Base-by-base conservation (phyloP, 2,888 invertebrate genomes). In the Mythimna lalbum region DNA sequence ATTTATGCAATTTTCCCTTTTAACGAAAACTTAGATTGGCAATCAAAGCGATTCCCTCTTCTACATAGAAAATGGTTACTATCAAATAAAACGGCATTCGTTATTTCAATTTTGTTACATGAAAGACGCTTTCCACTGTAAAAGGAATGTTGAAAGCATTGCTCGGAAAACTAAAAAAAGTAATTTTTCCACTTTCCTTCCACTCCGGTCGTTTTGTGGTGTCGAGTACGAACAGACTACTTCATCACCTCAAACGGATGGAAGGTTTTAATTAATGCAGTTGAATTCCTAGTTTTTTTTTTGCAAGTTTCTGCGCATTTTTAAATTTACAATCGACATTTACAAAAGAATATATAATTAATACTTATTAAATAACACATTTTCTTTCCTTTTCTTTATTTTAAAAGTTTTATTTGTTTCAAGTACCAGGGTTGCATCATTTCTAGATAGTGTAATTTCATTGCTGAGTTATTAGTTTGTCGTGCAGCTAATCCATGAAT, bases 91-190 rank as follows among this genome's bases (percentile, higher is more conserved):
- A 56, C 36, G 27, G 61, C 60, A 36, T 43, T 63, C n/a, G 27
- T 21, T 23, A 69, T 47, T 23, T 27, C 33, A 49, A 57, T 63
- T 68, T 73, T 31, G 10, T 50, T 39, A 52, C 31, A 63, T 27
- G 31, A 79, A 79, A 72, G 59, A 12, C 68, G n/a, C 33, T 47
- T 4, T 43, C 17, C 17, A 23, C 21, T n/a, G 33, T 43, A 75
- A 77, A 56, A 77, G 63, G 69, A 80, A 80, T 50, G 49, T 27
- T 67, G 21, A 69, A 75, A 69, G 52, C 80, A 62, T 65, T 60
- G 39, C 69, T 56, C 21, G 47, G 52, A 27, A 59, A 73, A 75
- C 60, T 79, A 77, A 77, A 77, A 31, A 74, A 56, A 80, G 76
- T 69, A 69, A n/a, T 80, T 75, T 61, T 75, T 75, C 55, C 39